Base-by-base conservation (phyloP, 2,888 invertebrate genomes). In the Sturmia bella region DNA sequence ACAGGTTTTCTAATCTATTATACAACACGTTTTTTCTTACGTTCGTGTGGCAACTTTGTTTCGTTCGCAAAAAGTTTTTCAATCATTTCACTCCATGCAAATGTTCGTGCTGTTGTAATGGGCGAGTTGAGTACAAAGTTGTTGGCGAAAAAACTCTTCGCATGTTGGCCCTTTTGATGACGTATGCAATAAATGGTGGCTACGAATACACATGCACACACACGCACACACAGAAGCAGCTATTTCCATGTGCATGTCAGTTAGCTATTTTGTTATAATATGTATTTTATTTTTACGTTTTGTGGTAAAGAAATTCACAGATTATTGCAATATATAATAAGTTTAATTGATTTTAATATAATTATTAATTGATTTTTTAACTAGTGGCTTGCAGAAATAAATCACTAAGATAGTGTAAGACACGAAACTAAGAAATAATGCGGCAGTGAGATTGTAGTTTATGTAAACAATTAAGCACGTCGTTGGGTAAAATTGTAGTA, bases 121-220 rank as follows among this genome's bases (percentile, higher is more conserved):
- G 68, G n/a, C 32, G 52, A 76, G 52, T 76, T 66, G 68, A 59
- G 68, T 52, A 68, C 75, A 57, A 50, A 66, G 57, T 56, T 64
- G 73, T 74, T 74, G 73, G 54, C 11, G n/a, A 45, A 24, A 63
- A 45, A 11, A 32, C 19, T 69, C 15, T 21, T 2, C 39, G 39
- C 13, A 15, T 52, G 63, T 57, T 68, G 32, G 43, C 75, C 68
- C 75, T 76, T 76, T 52, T 76, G 75, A 68, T 68, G 75, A 68
- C 43, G 1, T 61, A 39, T 21, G 39, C 21, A 39, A 1, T 32
- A 32, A 32, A 32, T 7, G 32, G 6, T 37, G 64, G 17, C n/a
- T 43, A 17, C 0, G 9, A n/a, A 0, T 13, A 11, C 5, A 11
- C 0, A 19, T 41, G 50, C 5, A 24, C 13, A 13, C 3, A 7